Conservation (phyloP, 2,888 invertebrate species). For the Netelia virgata region DNA sequence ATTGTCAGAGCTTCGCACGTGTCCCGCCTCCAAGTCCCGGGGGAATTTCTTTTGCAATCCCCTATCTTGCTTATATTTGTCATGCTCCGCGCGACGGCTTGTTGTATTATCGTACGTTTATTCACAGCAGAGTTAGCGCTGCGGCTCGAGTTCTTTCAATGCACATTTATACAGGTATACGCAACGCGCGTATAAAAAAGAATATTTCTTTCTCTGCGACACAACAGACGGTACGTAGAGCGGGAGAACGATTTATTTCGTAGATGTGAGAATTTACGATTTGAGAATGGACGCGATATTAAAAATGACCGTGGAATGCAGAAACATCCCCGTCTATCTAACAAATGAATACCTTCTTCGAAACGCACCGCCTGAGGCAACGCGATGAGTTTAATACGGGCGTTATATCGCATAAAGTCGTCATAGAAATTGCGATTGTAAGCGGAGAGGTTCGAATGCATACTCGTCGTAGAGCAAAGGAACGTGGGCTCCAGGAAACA, state of each 20-base stretch:
- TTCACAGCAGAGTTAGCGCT: slow-evolving; percentile 3
- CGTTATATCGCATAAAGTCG: not conserved
- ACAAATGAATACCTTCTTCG: too few species aligned
- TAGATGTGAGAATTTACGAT: not conserved
- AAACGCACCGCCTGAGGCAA: not conserved
- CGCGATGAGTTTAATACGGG: not conserved
- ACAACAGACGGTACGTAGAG: not conserved
- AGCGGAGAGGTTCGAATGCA: not conserved
- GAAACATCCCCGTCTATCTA: too few species aligned
- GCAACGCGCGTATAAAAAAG: too few species aligned
- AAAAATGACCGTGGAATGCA: too few species aligned
- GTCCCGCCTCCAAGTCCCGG: slow-evolving; percentile 7
- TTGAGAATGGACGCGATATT: too few species aligned
- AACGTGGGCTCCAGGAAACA: not conserved
- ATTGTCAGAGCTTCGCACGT: slow-evolving; percentile 6
- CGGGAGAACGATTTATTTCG: not conserved
- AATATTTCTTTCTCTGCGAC: not conserved
- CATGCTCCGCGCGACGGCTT: not conserved
- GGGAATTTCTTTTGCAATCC: slow-evolving; percentile 19
- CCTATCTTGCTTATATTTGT: slow-evolving; percentile 2
- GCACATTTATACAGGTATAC: not conserved
- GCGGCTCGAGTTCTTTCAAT: not conserved
- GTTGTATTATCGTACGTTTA: slow-evolving; percentile 7
- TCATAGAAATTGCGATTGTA: not conserved
- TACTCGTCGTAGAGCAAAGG: too few species aligned